Percentiles rank a stretch among this genome's conserved stretches.
Conservation (phyloP, 2,888 invertebrate species). For the Griposia aprilina region DNA sequence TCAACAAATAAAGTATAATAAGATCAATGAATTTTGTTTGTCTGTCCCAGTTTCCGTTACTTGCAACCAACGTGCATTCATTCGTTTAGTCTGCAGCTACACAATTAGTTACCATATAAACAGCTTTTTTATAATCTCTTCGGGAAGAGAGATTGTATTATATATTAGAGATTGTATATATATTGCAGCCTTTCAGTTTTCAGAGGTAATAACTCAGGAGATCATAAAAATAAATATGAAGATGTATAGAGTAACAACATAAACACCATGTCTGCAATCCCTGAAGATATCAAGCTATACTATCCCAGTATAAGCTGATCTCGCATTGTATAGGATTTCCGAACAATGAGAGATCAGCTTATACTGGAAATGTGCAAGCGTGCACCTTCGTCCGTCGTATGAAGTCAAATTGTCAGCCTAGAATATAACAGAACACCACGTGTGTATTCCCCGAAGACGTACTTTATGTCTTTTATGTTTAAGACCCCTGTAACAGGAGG, state of each 20-base stretch:
- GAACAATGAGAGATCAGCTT: too few species aligned
- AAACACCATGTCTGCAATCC: too few species aligned
- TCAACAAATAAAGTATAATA: background rate
- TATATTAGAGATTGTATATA: too few species aligned
- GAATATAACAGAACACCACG: too few species aligned
- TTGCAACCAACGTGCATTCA: conserved; percentile 16
- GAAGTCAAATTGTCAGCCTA: background rate
- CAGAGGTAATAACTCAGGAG: background rate
- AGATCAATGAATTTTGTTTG: conserved; percentile 18
- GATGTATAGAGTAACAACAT: background rate
- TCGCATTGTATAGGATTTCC: too few species aligned
- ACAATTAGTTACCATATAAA: conserved; percentile 6
- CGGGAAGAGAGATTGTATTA: background rate
- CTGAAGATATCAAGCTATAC: too few species aligned
- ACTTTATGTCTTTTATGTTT: background rate
- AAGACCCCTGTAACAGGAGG: background rate
- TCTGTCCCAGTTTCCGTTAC: background rate
- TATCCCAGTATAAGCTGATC: too few species aligned
- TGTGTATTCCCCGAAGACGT: background rate
- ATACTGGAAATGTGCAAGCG: too few species aligned
- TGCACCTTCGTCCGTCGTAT: background rate
- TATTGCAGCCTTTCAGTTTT: conserved; percentile 21
- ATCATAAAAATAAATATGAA: background rate
- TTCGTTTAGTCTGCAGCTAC: conserved; percentile 34
- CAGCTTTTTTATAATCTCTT: background rate